phyloP scores from a whole-genome alignment of 2,888 invertebrate genomes.

The Thecophora atra region DNA sequence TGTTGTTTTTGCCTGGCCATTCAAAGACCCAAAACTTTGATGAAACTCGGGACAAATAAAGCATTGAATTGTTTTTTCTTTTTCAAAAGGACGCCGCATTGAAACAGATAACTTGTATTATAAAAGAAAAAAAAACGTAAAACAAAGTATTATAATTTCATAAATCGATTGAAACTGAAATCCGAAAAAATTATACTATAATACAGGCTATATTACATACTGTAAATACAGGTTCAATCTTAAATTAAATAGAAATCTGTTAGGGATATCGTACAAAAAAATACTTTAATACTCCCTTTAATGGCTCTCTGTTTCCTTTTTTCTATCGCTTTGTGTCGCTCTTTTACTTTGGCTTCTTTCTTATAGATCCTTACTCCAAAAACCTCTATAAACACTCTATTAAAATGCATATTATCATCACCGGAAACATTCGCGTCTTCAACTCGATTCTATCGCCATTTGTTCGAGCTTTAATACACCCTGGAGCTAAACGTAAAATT shows the following conservation, averaged over 20 bases:
- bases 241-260: too few species aligned
- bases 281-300: too few species aligned
- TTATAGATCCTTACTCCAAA: not conserved
- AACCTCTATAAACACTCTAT: not conserved
- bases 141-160: too few species aligned
- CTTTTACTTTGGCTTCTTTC: not conserved
- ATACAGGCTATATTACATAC: too few species aligned
- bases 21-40: not conserved
- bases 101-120: too few species aligned
- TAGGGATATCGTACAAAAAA: too few species aligned
- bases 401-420: not conserved
- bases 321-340: not conserved
- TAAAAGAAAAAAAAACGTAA: too few species aligned
- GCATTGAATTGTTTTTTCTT: not conserved
- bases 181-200: too few species aligned
- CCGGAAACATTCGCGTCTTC: not conserved
- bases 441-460: slow-evolving; percentile 5
- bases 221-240: too few species aligned
- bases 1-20: not conserved
- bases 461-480: not conserved
- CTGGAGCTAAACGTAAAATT: not conserved
- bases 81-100: not conserved
- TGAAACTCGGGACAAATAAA: not conserved
- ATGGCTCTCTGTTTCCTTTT: not conserved
- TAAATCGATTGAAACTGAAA: too few species aligned